Conservation (phyloP, 2,797 vertebrate species). For the Australoheros facetus region DNA sequence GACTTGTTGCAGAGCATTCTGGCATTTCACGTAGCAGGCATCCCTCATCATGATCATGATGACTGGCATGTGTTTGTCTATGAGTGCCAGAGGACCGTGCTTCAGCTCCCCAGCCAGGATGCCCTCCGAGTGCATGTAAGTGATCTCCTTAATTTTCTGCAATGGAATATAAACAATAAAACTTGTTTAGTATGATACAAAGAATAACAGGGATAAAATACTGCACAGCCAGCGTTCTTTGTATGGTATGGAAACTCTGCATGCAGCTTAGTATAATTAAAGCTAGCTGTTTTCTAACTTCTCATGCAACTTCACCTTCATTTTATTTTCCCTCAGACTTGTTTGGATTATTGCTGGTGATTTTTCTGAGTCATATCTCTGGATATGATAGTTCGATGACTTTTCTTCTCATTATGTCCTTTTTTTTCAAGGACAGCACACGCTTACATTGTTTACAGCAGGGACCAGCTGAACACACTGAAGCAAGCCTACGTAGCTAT, state of each 20-base stretch:
- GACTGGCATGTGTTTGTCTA: constrained; percentile 95
- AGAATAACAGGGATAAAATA: not conserved
- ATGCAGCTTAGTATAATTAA: not conserved
- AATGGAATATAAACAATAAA: constrained; percentile 7
- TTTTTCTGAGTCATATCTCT: not conserved
- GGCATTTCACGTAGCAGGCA: constrained; percentile 92
- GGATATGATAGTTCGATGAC: not conserved
- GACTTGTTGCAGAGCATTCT: constrained; percentile 94
- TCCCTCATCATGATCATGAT: constrained; percentile 98
- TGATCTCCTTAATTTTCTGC: constrained; percentile 99
- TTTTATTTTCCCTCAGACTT: not conserved
- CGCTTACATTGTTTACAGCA: not conserved
- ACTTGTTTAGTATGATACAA: not conserved
- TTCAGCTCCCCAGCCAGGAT: constrained; percentile 96
- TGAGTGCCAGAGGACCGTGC: constrained; percentile 90
- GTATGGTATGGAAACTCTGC: not conserved
- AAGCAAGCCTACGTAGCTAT: not conserved
- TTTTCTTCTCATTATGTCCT: not conserved
- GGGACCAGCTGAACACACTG: not conserved
- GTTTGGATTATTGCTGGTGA: not conserved
- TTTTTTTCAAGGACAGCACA: not conserved
- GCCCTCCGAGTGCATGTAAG: constrained; percentile 97
- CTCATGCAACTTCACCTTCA: not conserved
- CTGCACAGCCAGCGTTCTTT: not conserved
- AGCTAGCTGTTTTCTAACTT: not conserved